Percentiles rank a stretch among this genome's conserved stretches.
These are phyloP conservation scores for Tenthredo mesomela DNA, from an alignment of 2,888 invertebrate genomes.

Conservation along the genomic window DNA sequence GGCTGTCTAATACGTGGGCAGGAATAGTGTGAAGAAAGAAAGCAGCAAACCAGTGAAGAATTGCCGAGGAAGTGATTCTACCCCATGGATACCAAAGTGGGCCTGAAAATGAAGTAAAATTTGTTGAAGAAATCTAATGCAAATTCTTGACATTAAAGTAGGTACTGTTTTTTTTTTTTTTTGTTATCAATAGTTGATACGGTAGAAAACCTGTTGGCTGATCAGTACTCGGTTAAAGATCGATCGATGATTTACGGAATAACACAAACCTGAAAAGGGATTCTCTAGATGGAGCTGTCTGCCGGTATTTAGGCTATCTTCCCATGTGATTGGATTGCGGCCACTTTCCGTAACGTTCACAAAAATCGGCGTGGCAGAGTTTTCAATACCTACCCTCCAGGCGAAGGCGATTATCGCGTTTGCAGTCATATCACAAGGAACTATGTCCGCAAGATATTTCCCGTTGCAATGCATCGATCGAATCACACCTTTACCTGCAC, in stretches of 20 bases:
- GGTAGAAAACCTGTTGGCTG: neutral
- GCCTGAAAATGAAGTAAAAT: constrained; percentile 61
- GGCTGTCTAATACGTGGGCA: constrained; percentile 87
- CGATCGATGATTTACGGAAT: constrained; percentile 12
- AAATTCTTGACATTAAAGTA: too few species aligned
- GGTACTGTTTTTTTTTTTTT: too few species aligned
- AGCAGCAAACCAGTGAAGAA: constrained; percentile 83
- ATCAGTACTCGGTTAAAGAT: neutral
- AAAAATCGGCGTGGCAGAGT: constrained; percentile 80
- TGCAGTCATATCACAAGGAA: constrained; percentile 90
- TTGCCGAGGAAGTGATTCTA: constrained; percentile 84
- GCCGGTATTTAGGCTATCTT: constrained; percentile 86
- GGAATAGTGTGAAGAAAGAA: constrained; percentile 88
- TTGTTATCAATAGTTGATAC: neutral
- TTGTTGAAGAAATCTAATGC: neutral
- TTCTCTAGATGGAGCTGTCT: constrained; percentile 81
- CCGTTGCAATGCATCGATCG: constrained; percentile 90
- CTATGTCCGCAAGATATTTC: constrained; percentile 83
- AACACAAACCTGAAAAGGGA: constrained; percentile 78
- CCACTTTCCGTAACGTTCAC: constrained; percentile 90
- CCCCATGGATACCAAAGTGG: constrained; percentile 81
- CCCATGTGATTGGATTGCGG: constrained; percentile 92
- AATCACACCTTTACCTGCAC: constrained; percentile 91
- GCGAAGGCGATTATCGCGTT: constrained; percentile 89
- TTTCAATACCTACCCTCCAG: constrained; percentile 81